Percentiles rank a stretch among this genome's conserved stretches.
Evolutionary conservation across 2,888 invertebrate genomes (phyloP).

Genomic region (Drosophila meridiana): DNA sequence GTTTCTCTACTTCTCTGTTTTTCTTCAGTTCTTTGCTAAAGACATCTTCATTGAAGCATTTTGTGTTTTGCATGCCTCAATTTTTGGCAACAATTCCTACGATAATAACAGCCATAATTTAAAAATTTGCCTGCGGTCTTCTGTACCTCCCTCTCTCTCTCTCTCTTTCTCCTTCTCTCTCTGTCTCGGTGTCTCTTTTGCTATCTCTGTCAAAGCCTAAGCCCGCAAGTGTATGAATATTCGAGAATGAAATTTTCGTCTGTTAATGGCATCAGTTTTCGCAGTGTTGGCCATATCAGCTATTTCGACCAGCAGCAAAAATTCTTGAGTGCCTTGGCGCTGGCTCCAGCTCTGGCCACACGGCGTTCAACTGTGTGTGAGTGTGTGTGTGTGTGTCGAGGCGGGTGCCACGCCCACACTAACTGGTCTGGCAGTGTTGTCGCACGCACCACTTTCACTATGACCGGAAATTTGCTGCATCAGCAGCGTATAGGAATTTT

Average conservation of each 20-base stretch:
- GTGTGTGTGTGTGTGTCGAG: neutral
- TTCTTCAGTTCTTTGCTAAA: neutral
- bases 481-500: slow-evolving; percentile 80
- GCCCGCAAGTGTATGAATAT: slow-evolving; percentile 68
- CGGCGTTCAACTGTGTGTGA: neutral
- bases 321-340: slow-evolving; percentile 48
- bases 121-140: slow-evolving; percentile 31
- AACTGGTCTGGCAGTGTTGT: slow-evolving; percentile 34
- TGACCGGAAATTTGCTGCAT: slow-evolving; percentile 78
- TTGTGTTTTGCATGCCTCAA: slow-evolving; percentile 48
- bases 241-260: slow-evolving; percentile 71
- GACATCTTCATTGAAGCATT: slow-evolving; percentile 13
- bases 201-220: slow-evolving; percentile 6
- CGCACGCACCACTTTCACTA: slow-evolving; percentile 78
- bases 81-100: slow-evolving; percentile 50
- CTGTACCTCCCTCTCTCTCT: slow-evolving; percentile 14
- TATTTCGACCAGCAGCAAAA: slow-evolving; percentile 44
- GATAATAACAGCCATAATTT: slow-evolving; percentile 64
- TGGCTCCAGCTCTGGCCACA: slow-evolving; percentile 4
- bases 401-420: slow-evolving; percentile 29
- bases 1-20: neutral
- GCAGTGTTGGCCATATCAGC: slow-evolving; percentile 60
- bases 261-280: slow-evolving; percentile 62
- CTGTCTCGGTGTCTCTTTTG: neutral
- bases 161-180: neutral